A percentile compares a stretch with the other conserved stretches of the same genome.
These are phyloP conservation scores for Iphiclides podalirius DNA, from an alignment of 2,888 invertebrate genomes.

Conservation along the genomic window DNA sequence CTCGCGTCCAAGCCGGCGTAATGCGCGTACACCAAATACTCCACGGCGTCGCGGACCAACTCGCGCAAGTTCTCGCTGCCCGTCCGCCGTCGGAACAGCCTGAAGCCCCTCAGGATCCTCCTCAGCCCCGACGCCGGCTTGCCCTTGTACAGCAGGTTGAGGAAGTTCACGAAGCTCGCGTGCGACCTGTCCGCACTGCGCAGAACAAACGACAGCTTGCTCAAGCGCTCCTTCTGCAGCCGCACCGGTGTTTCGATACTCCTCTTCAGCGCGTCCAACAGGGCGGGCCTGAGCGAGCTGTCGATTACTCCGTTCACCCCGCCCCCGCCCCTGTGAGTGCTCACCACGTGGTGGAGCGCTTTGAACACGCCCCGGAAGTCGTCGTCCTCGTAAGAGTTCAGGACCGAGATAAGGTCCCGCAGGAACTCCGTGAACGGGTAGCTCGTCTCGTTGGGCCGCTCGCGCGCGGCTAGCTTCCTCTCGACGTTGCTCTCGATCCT, in stretches of 20 bases:
- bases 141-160: slow-evolving; percentile 8
- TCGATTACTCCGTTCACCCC: slow-evolving; percentile 2
- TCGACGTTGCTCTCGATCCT: slow-evolving; percentile 11
- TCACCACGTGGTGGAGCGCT: neutral
- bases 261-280: neutral
- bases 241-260: neutral
- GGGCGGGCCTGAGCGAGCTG: neutral
- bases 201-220: neutral
- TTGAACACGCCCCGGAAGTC: slow-evolving; percentile 8
- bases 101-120: slow-evolving; percentile 1
- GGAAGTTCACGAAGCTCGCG: slow-evolving; percentile 7
- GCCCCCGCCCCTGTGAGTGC: neutral
- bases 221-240: neutral
- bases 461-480: neutral
- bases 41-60: neutral
- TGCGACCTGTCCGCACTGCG: neutral
- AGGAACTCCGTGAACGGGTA: slow-evolving; percentile 14
- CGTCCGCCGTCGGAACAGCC: neutral
- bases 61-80: neutral
- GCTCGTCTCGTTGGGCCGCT: neutral
- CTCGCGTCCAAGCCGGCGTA: slow-evolving; percentile 3
- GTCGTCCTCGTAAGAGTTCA: slow-evolving; percentile 6
- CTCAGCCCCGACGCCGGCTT: neutral
- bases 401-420: slow-evolving; percentile 1
- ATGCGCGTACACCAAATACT: slow-evolving; percentile 3